Base-by-base conservation (phyloP, 1,140 invertebrate species). In the Leucophenga varia region DNA sequence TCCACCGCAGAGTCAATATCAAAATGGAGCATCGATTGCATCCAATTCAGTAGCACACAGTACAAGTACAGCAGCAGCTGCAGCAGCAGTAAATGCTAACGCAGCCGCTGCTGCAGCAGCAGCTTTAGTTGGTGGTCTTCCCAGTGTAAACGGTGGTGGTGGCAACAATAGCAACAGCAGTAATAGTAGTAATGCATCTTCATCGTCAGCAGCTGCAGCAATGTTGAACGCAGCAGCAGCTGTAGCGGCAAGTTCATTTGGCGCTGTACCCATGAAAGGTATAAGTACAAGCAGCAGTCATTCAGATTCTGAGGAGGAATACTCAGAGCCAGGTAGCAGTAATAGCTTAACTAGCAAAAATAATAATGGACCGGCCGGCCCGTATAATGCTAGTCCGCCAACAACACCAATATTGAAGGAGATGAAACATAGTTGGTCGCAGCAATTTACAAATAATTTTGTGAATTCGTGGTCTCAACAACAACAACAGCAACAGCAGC, bases 271-370 rank as follows among this genome's bases (percentile, higher is more conserved):
- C 38, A 67, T 67, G 63, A 67, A 67, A 56, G 63, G 63, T 12
- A 67, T 65, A 34, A 71, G 61, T 36, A 83, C 81, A 58, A 84
- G 84, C 52, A 86, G 84, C 64, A 86, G 86, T 67, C 85, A 86
- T 54, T 86, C 86, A 0, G 87, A 90, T 72, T 88, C 86, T 1
- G 85, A 88, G 56, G 87, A 88, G 71, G 87, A 90, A 56, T 80
- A 80, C 58, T 71, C 76, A 40, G 64, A 57, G 31, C 28, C 50
- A 28, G 46, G 72, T 76, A 46, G 69, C 76, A 20, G 56, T 59
- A 34, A 64, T 13, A 49, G 31, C 21, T 59, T 41, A 38, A 22
- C 30, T 31, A 37, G 22, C 35, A 47, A 48, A 14, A 1, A 28
- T 25, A 31, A 35, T 34, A 9, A 47, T 16, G 12, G 60, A 38